A percentile compares a stretch with the other conserved stretches of the same genome.
Conservation (phyloP, 2,797 vertebrate species). For the Rhinoraja longicauda region DNA sequence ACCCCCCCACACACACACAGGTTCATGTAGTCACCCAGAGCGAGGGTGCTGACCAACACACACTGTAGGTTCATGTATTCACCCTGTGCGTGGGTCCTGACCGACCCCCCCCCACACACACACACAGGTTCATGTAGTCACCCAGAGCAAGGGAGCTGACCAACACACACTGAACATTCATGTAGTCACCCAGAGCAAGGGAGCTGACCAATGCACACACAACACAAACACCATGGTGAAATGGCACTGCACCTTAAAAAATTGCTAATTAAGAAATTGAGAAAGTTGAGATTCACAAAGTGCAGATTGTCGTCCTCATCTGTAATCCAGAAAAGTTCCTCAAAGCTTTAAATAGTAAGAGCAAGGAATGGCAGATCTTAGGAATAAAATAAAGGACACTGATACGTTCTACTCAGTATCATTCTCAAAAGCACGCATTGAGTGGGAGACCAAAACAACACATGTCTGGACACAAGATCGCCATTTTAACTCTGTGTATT, state of each 20-base stretch:
- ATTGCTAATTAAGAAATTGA: neutral
- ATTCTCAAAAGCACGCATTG: too few species aligned
- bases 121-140: conserved; percentile 96
- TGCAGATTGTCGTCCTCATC: neutral
- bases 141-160: conserved; percentile 86
- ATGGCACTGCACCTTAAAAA: neutral
- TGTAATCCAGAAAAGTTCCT: neutral
- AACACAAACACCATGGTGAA: neutral
- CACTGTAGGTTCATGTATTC: conserved; percentile 99
- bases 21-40: conserved; percentile 94
- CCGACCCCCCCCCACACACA: conserved; percentile 50
- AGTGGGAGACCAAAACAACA: too few species aligned
- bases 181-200: conserved; percentile 91
- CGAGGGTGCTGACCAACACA: conserved; percentile 72
- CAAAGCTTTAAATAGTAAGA: neutral
- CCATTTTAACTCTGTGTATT: too few species aligned
- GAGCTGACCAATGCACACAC: conserved; percentile 59
- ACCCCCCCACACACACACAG: conserved; percentile 60
- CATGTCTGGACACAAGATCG: too few species aligned
- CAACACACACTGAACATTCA: conserved; percentile 82
- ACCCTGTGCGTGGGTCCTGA: conserved; percentile 85
- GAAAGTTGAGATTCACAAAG: neutral
- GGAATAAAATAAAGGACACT: too few species aligned
- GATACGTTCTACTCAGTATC: too few species aligned
- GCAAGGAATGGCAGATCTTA: neutral